Evolutionary conservation across 53 echinoderm and acorn worm species (phyloP), one percentile per base, ranked within the genome.

Genomic region (Actinopyga echinites): DNA sequence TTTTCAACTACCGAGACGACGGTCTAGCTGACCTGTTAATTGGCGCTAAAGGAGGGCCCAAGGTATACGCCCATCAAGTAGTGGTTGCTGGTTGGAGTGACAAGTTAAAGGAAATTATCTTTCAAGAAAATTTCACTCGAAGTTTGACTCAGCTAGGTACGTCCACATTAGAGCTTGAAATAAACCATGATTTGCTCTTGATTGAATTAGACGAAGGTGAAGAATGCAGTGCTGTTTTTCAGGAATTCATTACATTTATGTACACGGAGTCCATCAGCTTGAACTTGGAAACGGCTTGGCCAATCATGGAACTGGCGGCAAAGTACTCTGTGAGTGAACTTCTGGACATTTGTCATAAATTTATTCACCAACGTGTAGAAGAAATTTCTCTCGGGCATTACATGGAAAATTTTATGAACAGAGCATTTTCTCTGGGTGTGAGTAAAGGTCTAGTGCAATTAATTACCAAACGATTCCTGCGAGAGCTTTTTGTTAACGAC

Each of bases 231-330:
- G 19, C 42, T 37, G 40, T n/a, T n/a, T 3, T 71, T 17, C 38
- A 71, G 24, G 17, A 71, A 11, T 38, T 71, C 19, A 17, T 78
- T 31, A 13, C 24, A 26, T 78, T 22, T 36, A 56, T 78, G 55
- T 78, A 78, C 79, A 78, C 79, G 5, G 79, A 78, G 31, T 5
- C 55, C 21, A 30, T 78, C 13, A 56, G 56, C 2, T 29, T 78
- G 56, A 56, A 45, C 30, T 36, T 56, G 12, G 15, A 56, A 30
- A 78, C 54, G 19, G 57, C 34, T 8, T 78, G 57, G 79, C 15
- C 29, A 30, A 13, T 44, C 30, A 56, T 78, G 13, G 2, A 24
- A 11, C 52, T 78, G 23, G 79, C 30, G 0, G 1, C 25, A 3
- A 21, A 56, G 29, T 57, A 56, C 35, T 15, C 24, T 9, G 79